Evolutionary conservation across 2,797 vertebrate species (phyloP).

Genomic region (Vespertilio murinus): DNA sequence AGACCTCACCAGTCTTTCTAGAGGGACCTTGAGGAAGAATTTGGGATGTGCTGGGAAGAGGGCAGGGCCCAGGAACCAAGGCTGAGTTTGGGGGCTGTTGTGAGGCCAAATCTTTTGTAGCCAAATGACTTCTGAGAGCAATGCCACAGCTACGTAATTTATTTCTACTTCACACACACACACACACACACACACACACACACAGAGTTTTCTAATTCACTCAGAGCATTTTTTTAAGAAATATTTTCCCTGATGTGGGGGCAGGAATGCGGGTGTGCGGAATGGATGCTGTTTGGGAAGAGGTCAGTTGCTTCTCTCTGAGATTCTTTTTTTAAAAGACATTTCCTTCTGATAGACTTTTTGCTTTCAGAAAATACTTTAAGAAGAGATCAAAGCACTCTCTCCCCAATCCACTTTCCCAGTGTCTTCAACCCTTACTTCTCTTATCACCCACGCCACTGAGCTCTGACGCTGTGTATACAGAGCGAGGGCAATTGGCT

Average conservation of each 20-base stretch:
- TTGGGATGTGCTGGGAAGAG: background rate
- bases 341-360: slow-evolving; percentile 88
- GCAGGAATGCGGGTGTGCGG: slow-evolving; percentile 26
- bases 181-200: slow-evolving; percentile 59
- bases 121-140: slow-evolving; percentile 61
- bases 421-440: slow-evolving; percentile 89
- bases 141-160: slow-evolving; percentile 51
- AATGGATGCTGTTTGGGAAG: slow-evolving; percentile 71
- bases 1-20: background rate
- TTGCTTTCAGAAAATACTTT: slow-evolving; percentile 91
- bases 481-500: slow-evolving; percentile 89
- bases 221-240: slow-evolving; percentile 81
- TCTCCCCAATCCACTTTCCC: slow-evolving; percentile 89
- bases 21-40: background rate
- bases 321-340: slow-evolving; percentile 79
- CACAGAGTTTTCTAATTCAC: slow-evolving; percentile 71
- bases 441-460: slow-evolving; percentile 93
- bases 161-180: slow-evolving; percentile 41
- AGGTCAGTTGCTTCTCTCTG: slow-evolving; percentile 83
- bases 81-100: background rate
- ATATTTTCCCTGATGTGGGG: slow-evolving; percentile 69
- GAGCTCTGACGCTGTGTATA: slow-evolving; percentile 92
- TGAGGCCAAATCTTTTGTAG: background rate
- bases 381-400: slow-evolving; percentile 89
- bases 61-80: background rate